Evolutionary conservation across 1,140 invertebrate species (phyloP), one percentile per base, ranked within the genome.

Genomic region (Brachionus angularis): DNA sequence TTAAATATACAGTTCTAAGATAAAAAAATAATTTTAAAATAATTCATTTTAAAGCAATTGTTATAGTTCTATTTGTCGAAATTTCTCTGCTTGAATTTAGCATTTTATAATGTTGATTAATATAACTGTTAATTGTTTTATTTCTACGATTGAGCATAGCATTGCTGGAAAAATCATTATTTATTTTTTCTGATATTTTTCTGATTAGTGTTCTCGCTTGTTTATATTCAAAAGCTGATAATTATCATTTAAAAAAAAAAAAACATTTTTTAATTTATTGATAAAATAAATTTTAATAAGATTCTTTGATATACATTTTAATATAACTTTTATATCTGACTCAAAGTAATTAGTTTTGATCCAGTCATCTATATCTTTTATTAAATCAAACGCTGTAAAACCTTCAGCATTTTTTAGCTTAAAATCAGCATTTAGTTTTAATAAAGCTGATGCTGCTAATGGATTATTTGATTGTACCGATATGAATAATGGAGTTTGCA

Each of bases 351-450:
- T 79, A 72, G 77, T 78, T 8, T 78, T 76, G 58, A 79, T 77
- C 79, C 79, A 80, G 39, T 80, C 79, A 29, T 80, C 79, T 75
- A 78, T 79, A 71, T 80, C 79, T 31, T 75, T 52, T 25, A 80
- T 79, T 62, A 75, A 75, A 70, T 80, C 79, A 76, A 80, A 79
- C 4, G 78, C 78, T 49, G 78, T 78, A 58, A 76, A 70, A 49
- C 78, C 79, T 79, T 49, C 7, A 72, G 58, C 53, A 67, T 73
- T 23, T 18, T 18, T 27, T 18, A n/a, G 29, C 14, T 46, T 16
- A 64, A 31, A 46, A n/a, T 46, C 25, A 47, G 21, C 25, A n/a
- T 62, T 10, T 8, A 46, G 31, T 31, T 46, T 7, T 29, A 50
- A 58, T 53, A 44, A 31, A 23, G 78, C 72, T 64, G 74, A 77